Percentiles rank a stretch among this genome's conserved stretches.
phyloP scores from a whole-genome alignment of 2,797 vertebrate genomes.

The Hemibagrus guttatus region DNA sequence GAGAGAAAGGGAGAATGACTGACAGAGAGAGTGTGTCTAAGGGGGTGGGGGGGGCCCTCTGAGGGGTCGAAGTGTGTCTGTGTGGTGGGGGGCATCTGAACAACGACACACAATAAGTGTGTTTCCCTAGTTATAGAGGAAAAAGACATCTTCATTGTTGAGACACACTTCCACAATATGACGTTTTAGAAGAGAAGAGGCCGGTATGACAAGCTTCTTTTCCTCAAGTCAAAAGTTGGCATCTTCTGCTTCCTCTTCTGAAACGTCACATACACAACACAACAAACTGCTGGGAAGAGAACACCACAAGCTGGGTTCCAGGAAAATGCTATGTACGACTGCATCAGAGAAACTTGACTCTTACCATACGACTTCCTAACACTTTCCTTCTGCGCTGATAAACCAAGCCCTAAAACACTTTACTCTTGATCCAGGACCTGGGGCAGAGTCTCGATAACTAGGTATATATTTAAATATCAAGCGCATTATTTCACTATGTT shows the following conservation, averaged over 20 bases:
- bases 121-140: constrained; percentile 35
- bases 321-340: too few species aligned
- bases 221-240: constrained; percentile 11
- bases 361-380: neutral
- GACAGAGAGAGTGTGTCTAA: constrained; percentile 38
- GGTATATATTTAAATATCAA: neutral
- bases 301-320: neutral
- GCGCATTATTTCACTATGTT: neutral
- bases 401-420: neutral
- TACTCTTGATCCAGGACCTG: too few species aligned
- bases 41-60: constrained; percentile 12
- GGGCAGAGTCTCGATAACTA: too few species aligned
- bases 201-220: constrained; percentile 14
- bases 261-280: neutral
- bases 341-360: neutral
- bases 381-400: neutral
- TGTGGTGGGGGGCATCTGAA: constrained; percentile 50
- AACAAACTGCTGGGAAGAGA: neutral
- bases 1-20: constrained; percentile 43
- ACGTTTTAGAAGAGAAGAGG: constrained; percentile 58
- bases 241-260: constrained; percentile 22
- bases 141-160: constrained; percentile 65
- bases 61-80: constrained; percentile 40
- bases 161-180: constrained; percentile 69
- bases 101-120: constrained; percentile 49